Evolutionary conservation across 2,888 invertebrate species (phyloP), one percentile per base, ranked within the genome.

Genomic region (Chrysolina oricalcia): DNA sequence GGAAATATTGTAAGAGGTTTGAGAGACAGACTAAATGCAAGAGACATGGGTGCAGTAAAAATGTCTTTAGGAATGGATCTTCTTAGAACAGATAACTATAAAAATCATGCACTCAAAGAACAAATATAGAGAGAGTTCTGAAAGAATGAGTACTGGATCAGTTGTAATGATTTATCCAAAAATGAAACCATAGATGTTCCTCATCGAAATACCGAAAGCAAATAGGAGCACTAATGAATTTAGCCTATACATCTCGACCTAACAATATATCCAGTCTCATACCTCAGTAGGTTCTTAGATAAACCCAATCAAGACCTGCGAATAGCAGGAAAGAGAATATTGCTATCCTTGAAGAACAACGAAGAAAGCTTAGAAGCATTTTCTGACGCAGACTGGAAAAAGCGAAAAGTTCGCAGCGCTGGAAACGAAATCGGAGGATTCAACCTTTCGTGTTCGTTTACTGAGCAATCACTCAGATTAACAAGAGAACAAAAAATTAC

Each of bases 341-440:
- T 82, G 21, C 41, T 73, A 46, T 82, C 80, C 66, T 48, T 81
- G n/a, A 73, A 79, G 56, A 72, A 70, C 27, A 82, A 23, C 23
- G 53, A 66, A 64, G 35, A 11, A 11, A 43, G 53, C 9, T 15
- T 41, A 41, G 70, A 70, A 56, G 80, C 66, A 2, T 78, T 73
- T 65, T 73, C 72, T 0, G 81, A 81, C 48, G 74, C 77, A 35
- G 80, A 82, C 66, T 80, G 80, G 81, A n/a, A n/a, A n/a, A n/a
- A n/a, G n/a, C n/a, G n/a, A n/a, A n/a, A n/a, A n/a, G n/a, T n/a
- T n/a, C n/a, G n/a, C n/a, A n/a, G n/a, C n/a, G n/a, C n/a, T n/a
- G n/a, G n/a, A n/a, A n/a, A n/a, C n/a, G n/a, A n/a, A n/a, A n/a
- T n/a, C n/a, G n/a, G n/a, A n/a, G n/a, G n/a, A n/a, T n/a, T n/a